phyloP scores from a whole-genome alignment of 1,140 invertebrate genomes.

The Caenorhabditis elegans region WBcel235 BX284604.4:12507001-12507500 shows the following conservation, averaged over 20 bases:
- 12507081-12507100: neutral
- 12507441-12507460: conserved; percentile 93
- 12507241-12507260: neutral
- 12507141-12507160: neutral
- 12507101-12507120: neutral
- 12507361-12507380: neutral
- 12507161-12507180: too few relatives aligned
- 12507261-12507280: neutral
- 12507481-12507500: conserved; percentile 96
- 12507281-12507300: neutral
- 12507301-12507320: neutral
- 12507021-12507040: neutral
- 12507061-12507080: neutral
- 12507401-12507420: conserved; percentile 92
- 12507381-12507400: neutral
- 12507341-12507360: neutral
- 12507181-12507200: neutral
- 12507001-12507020: neutral
- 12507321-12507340: neutral
- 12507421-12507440: conserved; percentile 85
- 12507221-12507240: neutral
- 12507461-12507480: conserved; percentile 94
- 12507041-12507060: neutral
- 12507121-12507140: neutral
- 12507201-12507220: neutral